Base-by-base conservation (phyloP, 2,888 invertebrate species). In the Platycheirus albimanus region DNA sequence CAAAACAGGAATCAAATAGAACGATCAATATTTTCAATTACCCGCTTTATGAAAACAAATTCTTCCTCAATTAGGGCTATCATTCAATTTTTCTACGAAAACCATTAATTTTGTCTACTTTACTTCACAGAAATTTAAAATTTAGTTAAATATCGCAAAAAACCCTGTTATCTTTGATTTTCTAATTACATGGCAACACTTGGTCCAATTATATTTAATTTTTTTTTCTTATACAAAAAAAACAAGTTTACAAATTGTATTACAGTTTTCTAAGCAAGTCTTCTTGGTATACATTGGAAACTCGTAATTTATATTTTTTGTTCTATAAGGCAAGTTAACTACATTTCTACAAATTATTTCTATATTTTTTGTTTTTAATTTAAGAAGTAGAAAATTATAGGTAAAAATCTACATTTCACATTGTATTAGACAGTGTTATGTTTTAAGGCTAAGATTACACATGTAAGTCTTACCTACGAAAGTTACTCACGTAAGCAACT, bases 321-420 rank as follows among this genome's bases (percentile, higher is more conserved):
- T 30, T 66, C 61, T 77, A 77, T 81, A 81, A 81, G 81, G 81
- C 81, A 81, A 72, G 81, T 77, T 77, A 77, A 52, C 71, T 77
- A 81, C 71, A n/a, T 67, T 51, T 61, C 77, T 72, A 71, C 66
- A 77, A 67, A 69, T 67, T 72, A 81, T 63, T 49, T 41, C 77
- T 81, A 77, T 7, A 41, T 52, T 38, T 19, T 71, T 56, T 33
- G 11, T 52, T n/a, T 51, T 66, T n/a, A 38, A 47, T 41, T 52
- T 33, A 4, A 33, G 30, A 28, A 24, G 43, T 38, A n/a, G 15
- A 30, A 66, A 75, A 8, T 30, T 52, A 56, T n/a, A n/a, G n/a
- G n/a, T n/a, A n/a, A n/a, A n/a, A n/a, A n/a, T n/a, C n/a, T n/a
- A n/a, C n/a, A n/a, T n/a, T n/a, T n/a, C n/a, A n/a, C n/a, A n/a